A percentile compares a stretch with the other conserved stretches of the same genome.
Evolutionary conservation across 2,888 invertebrate genomes (phyloP).

Genomic region (Andrena bicolor): DNA sequence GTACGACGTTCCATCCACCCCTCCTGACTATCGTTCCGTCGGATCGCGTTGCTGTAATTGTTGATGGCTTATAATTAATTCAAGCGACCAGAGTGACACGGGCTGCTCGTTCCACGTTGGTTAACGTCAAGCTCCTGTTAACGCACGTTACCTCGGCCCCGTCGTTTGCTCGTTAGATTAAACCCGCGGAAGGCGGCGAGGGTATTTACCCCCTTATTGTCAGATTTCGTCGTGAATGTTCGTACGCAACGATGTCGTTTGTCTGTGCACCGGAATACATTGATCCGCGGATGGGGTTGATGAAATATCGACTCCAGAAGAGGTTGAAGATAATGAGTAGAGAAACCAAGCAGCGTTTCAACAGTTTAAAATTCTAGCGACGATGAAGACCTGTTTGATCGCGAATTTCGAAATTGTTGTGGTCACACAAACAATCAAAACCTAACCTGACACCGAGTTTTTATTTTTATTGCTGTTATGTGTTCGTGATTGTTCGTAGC

Average conservation of each 20-base stretch:
- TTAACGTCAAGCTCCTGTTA: constrained; percentile 30
- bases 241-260: not conserved
- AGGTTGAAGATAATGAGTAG: no score
- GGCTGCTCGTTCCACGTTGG: constrained; percentile 33
- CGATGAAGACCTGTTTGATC: no score
- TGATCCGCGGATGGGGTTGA: not conserved
- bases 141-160: constrained; percentile 3
- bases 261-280: not conserved
- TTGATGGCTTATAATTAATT: constrained; percentile 43
- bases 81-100: constrained; percentile 24
- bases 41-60: constrained; percentile 32
- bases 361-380: no score
- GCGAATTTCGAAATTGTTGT: no score
- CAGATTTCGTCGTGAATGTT: constrained; percentile 15
- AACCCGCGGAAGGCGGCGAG: constrained; percentile 8
- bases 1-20: not conserved
- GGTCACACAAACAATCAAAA: no score
- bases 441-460: no score
- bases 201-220: constrained; percentile 25
- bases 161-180: constrained; percentile 33
- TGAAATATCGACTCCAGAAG: not conserved
- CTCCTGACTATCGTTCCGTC: not conserved
- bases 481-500: no score
- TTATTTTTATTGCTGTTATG: no score
- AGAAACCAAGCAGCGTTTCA: no score